Percentiles rank a stretch among this genome's conserved stretches.
Conservation (phyloP, 2,113 vertebrate genomes). For the Jaculus jaculus region DNA sequence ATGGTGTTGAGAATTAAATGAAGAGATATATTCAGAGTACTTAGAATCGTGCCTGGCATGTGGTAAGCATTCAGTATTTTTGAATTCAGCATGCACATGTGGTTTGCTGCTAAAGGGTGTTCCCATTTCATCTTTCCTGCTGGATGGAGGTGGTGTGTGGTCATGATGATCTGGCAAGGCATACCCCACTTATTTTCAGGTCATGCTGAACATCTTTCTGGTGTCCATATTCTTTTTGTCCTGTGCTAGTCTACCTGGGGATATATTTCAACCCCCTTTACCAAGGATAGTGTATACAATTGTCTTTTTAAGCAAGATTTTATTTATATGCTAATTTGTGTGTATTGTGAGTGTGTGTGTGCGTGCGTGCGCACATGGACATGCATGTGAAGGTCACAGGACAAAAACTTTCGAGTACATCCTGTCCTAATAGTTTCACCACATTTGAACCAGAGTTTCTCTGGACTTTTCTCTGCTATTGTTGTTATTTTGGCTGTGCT, state of each 20-base stretch:
- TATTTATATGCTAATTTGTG: too few relatives aligned
- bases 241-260: background rate
- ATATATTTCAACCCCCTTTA: background rate
- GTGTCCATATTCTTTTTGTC: background rate
- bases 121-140: background rate
- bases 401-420: too few relatives aligned
- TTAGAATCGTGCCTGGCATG: background rate
- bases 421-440: too few relatives aligned
- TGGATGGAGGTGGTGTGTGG: background rate
- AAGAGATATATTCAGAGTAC: background rate
- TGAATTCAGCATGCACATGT: background rate
- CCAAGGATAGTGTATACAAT: background rate
- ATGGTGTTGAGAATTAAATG: background rate
- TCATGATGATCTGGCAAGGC: background rate
- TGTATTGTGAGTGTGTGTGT: too few relatives aligned
- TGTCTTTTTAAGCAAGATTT: background rate
- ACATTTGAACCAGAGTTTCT: too few relatives aligned
- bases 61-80: background rate
- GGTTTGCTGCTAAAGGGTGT: background rate
- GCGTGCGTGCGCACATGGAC: too few relatives aligned
- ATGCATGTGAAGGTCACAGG: too few relatives aligned
- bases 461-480: too few relatives aligned
- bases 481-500: too few relatives aligned
- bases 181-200: background rate
- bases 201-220: background rate